phyloP scores from a whole-genome alignment of 2,888 invertebrate genomes.

The Mycalesis mineus region DNA sequence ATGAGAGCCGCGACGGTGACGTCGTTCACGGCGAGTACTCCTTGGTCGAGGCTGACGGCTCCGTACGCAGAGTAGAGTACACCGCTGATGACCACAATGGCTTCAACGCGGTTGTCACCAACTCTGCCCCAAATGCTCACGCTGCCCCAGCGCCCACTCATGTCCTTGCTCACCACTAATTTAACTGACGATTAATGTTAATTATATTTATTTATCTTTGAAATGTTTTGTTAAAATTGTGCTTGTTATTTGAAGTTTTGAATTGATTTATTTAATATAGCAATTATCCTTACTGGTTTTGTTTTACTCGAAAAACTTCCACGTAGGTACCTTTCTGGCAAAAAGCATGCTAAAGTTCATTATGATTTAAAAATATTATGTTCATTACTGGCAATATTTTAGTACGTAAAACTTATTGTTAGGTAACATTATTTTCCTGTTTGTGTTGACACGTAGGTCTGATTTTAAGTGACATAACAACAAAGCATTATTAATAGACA shows the following conservation, averaged over 20 bases:
- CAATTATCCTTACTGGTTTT: no score
- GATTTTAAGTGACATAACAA: background rate
- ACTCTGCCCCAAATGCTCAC: conserved; percentile 45
- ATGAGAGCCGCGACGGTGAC: conserved; percentile 43
- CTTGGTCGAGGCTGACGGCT: conserved; percentile 72
- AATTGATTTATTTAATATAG: no score
- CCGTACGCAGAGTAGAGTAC: conserved; percentile 75
- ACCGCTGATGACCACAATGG: conserved; percentile 72
- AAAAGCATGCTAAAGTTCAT: no score
- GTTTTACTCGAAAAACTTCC: no score
- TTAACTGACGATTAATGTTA: background rate
- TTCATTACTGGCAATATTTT: no score
- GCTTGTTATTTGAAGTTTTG: no score
- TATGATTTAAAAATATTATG: no score
- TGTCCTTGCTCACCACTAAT: conserved; percentile 38
- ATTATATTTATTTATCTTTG: background rate
- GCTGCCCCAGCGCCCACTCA: conserved; percentile 37
- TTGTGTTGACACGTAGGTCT: no score
- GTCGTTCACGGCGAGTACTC: conserved; percentile 65
- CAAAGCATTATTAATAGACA: background rate
- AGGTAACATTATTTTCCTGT: no score
- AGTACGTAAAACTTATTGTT: no score
- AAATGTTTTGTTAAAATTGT: no score
- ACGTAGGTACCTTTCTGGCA: no score
- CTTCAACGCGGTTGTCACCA: conserved; percentile 61